A percentile compares a stretch with the other conserved stretches of the same genome.
Evolutionary conservation across 2,888 invertebrate genomes (phyloP).

Genomic region (Drosophila nr. perissopoda): DNA sequence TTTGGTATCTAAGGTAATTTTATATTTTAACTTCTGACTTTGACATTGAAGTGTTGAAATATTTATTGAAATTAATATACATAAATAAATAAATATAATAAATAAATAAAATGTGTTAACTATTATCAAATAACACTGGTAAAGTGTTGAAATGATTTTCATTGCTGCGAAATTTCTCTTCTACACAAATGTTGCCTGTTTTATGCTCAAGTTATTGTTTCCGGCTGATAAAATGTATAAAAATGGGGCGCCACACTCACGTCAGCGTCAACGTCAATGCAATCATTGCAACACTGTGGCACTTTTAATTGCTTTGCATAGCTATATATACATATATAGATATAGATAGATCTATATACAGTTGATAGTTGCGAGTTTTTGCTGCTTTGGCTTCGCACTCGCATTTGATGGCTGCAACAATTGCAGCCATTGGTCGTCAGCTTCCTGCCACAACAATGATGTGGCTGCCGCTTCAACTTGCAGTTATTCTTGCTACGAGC

Average conservation of each 20-base stretch:
- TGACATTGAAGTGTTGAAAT: background rate
- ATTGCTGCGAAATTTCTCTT: background rate
- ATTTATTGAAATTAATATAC: background rate
- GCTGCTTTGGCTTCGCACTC: slow-evolving; percentile 20
- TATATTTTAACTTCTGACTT: no score
- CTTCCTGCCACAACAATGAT: slow-evolving; percentile 64
- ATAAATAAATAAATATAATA: background rate
- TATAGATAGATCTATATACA: slow-evolving; percentile 13
- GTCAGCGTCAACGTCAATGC: slow-evolving; percentile 22
- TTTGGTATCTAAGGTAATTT: background rate
- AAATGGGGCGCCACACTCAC: slow-evolving; percentile 18
- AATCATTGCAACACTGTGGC: slow-evolving; percentile 68
- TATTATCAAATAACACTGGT: background rate
- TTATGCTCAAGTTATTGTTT: slow-evolving; percentile 4
- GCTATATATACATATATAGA: slow-evolving; percentile 29
- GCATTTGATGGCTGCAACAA: slow-evolving; percentile 42
- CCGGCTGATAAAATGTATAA: slow-evolving; percentile 8
- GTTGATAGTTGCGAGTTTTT: slow-evolving; percentile 20
- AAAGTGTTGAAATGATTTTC: background rate
- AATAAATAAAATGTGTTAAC: background rate
- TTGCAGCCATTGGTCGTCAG: slow-evolving; percentile 43
- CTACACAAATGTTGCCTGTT: background rate
- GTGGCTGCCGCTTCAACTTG: slow-evolving; percentile 24
- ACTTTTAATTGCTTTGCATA: slow-evolving; percentile 74
- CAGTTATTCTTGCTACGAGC: slow-evolving; percentile 31